Conservation (phyloP, 1,140 invertebrate species). For the Drosophila bipectinata region DNA sequence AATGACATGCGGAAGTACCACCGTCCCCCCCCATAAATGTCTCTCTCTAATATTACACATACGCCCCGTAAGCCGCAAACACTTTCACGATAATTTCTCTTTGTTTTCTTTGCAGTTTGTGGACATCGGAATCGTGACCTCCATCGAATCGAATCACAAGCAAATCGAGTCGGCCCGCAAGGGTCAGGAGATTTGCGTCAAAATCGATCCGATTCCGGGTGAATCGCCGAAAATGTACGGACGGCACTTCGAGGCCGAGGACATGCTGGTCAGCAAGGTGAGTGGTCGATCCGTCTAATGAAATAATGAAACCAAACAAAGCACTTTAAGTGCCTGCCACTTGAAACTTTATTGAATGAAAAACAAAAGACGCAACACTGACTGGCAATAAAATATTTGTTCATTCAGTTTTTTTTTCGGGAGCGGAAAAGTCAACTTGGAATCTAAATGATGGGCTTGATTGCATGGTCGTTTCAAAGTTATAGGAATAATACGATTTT, state of each 20-base stretch:
- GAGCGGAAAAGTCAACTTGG: constrained; percentile 45
- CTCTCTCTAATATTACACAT: constrained; percentile 38
- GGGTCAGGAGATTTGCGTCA: constrained; percentile 99
- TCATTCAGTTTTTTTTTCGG: constrained; percentile 14
- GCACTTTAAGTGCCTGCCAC: constrained; percentile 11
- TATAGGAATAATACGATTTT: not conserved
- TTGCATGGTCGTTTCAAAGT: not conserved
- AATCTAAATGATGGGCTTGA: constrained; percentile 18
- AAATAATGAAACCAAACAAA: not conserved
- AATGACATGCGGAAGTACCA: constrained; percentile 43
- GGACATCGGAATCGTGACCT: constrained; percentile 96
- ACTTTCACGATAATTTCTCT: constrained; percentile 33
- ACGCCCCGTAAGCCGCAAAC: constrained; percentile 30
- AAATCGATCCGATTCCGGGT: constrained; percentile 98
- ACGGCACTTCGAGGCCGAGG: constrained; percentile 98
- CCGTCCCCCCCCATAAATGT: not conserved
- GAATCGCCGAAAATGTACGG: constrained; percentile 99
- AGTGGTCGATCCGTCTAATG: constrained; percentile 63
- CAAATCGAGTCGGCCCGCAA: constrained; percentile 96
- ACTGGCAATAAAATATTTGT: constrained; percentile 14
- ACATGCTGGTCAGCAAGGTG: constrained; percentile 98
- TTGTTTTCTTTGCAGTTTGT: constrained; percentile 90
- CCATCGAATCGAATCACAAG: constrained; percentile 96
- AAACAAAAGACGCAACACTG: constrained; percentile 10
- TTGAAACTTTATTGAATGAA: not conserved